Evolutionary conservation across 2,113 vertebrate genomes (phyloP).

Genomic region (Choloepus hoffmanni): DNA sequence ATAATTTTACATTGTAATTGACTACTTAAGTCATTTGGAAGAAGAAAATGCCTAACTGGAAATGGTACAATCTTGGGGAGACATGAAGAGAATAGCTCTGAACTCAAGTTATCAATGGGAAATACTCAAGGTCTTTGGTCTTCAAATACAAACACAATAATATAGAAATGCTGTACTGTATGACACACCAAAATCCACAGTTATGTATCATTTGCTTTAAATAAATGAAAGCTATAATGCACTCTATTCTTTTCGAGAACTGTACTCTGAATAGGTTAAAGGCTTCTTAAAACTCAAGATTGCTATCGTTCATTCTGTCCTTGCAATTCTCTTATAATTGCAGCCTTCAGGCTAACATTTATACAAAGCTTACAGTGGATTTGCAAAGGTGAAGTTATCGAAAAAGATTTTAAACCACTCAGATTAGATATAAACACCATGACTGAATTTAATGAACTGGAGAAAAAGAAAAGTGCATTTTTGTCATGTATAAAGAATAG

Average conservation of each 20-base stretch:
- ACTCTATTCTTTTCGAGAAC: background rate
- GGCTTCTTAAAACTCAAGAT: constrained; percentile 5
- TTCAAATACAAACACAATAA: background rate
- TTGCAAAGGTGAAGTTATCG: constrained; percentile 72
- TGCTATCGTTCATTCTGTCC: background rate
- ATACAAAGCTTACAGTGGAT: constrained; percentile 62
- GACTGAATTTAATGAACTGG: constrained; percentile 69
- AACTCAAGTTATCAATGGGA: background rate
- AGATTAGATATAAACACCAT: constrained; percentile 69
- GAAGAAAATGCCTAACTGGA: background rate
- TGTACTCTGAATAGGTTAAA: background rate
- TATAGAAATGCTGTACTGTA: accelerated
- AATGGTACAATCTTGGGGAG: background rate
- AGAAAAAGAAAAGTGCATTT: constrained; percentile 64
- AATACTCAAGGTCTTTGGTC: background rate
- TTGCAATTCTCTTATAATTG: constrained; percentile 42
- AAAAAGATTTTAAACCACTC: constrained; percentile 70
- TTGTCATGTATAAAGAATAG: constrained; percentile 3
- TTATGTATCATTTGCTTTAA: background rate
- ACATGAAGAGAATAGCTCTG: background rate
- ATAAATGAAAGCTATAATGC: background rate
- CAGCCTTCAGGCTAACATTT: constrained; percentile 56
- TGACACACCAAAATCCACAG: background rate
- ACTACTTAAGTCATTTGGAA: background rate
- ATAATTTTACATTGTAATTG: background rate